These are phyloP conservation scores for Thaumetopoea pityocampa DNA, from an alignment of 1,140 invertebrate species.

Conservation along the genomic window DNA sequence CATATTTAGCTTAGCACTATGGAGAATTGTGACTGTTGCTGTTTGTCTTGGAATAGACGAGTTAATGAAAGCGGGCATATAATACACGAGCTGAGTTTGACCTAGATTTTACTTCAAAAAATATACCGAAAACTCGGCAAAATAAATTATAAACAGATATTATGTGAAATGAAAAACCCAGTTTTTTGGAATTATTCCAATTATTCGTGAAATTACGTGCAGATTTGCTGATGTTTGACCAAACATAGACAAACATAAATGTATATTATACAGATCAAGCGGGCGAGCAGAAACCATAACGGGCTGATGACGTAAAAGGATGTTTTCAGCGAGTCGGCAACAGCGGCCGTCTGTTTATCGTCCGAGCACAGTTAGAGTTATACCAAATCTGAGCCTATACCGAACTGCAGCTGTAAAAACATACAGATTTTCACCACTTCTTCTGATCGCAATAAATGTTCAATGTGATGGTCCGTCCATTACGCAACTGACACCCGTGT, in stretches of 20 bases:
- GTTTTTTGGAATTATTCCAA: not conserved
- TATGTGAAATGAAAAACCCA: slow-evolving; percentile 1
- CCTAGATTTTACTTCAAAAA: slow-evolving; percentile 10
- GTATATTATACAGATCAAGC: slow-evolving; percentile 20
- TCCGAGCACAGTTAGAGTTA: slow-evolving; percentile 63
- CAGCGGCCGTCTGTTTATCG: slow-evolving; percentile 70
- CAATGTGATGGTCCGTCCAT: slow-evolving; percentile 26
- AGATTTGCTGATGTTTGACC: no score
- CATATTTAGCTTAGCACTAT: slow-evolving; percentile 39
- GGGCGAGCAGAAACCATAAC: slow-evolving; percentile 59
- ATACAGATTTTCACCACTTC: slow-evolving; percentile 55
- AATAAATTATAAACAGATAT: not conserved
- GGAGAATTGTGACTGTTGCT: slow-evolving; percentile 36
- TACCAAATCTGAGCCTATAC: slow-evolving; percentile 52
- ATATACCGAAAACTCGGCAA: slow-evolving; percentile 1
- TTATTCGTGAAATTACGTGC: no score
- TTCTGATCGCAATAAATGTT: slow-evolving; percentile 49
- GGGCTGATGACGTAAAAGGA: slow-evolving; percentile 72
- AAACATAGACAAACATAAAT: slow-evolving; percentile 12
- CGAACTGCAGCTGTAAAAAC: slow-evolving; percentile 71
- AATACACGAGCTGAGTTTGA: slow-evolving; percentile 16
- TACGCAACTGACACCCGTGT: slow-evolving; percentile 40
- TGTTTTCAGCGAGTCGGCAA: slow-evolving; percentile 71
- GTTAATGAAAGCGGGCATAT: slow-evolving; percentile 21
- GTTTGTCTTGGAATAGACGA: slow-evolving; percentile 35